Evolutionary conservation across 2,113 vertebrate species (phyloP).

Genomic region (Okapia johnstoni): DNA sequence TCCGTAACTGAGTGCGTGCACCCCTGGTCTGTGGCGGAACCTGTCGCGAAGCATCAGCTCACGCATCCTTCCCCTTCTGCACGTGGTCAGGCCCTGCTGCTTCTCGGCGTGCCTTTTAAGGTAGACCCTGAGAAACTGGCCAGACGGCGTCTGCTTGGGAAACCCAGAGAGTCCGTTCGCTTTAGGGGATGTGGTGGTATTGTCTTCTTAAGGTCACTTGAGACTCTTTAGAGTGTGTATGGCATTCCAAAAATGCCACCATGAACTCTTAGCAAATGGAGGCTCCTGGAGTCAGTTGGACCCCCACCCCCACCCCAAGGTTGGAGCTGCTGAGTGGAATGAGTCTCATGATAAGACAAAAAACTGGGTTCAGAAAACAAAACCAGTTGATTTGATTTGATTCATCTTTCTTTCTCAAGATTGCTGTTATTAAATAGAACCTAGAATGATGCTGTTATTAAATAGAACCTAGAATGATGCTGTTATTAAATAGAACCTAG

Average conservation of each 20-base stretch:
- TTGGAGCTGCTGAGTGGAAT: rapidly evolving
- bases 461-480: rapidly evolving
- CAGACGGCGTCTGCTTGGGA: rapidly evolving
- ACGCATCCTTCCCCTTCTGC: rapidly evolving
- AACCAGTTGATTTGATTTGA: too few relatives aligned
- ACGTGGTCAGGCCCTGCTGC: rapidly evolving
- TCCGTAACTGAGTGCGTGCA: rapidly evolving
- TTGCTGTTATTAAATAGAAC: neutral
- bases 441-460: neutral
- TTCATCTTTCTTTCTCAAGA: neutral
- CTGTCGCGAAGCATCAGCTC: rapidly evolving
- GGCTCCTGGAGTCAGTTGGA: neutral
- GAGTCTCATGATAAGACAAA: neutral
- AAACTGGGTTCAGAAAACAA: neutral
- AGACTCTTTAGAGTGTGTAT: neutral
- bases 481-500: rapidly evolving
- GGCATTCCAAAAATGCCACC: neutral
- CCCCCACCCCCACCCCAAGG: rapidly evolving
- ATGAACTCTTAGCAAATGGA: neutral
- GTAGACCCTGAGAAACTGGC: neutral
- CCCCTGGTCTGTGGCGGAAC: rapidly evolving
- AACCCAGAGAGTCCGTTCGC: neutral
- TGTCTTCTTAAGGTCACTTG: neutral
- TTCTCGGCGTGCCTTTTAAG: rapidly evolving
- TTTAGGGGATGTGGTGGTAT: rapidly evolving